These are phyloP conservation scores for Myrmecophaga tridactyla DNA, from an alignment of 2,113 vertebrate species.

Conservation along the genomic window DNA sequence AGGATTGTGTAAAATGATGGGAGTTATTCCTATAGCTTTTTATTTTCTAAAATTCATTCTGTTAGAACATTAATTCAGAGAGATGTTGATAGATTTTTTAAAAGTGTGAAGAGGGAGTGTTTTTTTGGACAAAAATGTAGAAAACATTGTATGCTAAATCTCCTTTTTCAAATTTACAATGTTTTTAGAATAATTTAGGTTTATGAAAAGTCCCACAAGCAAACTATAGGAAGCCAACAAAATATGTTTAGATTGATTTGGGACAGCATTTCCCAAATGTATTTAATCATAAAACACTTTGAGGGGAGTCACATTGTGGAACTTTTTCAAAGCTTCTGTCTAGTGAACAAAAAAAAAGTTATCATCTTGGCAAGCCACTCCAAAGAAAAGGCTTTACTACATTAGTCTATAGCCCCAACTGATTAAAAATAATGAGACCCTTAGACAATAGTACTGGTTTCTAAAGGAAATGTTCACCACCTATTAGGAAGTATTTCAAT, in stretches of 20 bases:
- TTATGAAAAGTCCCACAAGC: conserved; percentile 8
- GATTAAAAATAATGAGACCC: background rate
- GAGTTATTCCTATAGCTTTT: background rate
- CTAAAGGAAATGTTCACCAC: background rate
- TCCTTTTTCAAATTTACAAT: background rate
- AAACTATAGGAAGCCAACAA: conserved; percentile 9
- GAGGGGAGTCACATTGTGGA: background rate
- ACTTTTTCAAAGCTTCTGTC: background rate
- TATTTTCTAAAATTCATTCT: background rate
- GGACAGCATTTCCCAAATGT: background rate
- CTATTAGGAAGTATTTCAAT: background rate
- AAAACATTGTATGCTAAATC: background rate
- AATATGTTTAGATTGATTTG: conserved; percentile 33
- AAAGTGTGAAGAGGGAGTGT: background rate
- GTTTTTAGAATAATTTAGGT: conserved; percentile 29
- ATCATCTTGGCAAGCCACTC: conserved; percentile 6
- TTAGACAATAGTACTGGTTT: background rate
- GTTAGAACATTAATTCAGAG: background rate
- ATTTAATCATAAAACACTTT: conserved; percentile 22
- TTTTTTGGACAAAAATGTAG: background rate
- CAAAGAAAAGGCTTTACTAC: background rate
- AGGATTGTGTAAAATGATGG: background rate
- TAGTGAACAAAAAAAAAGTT: background rate
- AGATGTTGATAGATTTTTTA: background rate
- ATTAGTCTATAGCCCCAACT: background rate